These are phyloP conservation scores for Pollachius pollachius DNA, from an alignment of 2,113 vertebrate genomes.

Conservation along the genomic window DNA sequence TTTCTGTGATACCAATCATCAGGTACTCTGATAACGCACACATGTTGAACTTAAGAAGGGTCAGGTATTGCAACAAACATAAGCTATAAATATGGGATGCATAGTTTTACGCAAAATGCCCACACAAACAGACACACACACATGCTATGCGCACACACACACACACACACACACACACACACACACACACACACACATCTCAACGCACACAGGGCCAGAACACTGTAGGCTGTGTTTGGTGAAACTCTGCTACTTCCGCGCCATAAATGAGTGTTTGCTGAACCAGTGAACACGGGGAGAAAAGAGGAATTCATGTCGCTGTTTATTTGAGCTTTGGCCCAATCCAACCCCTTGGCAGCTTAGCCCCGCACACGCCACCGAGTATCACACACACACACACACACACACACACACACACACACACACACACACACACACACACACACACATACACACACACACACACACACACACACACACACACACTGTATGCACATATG, in stretches of 20 bases:
- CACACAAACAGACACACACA: too few species aligned
- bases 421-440: not conserved
- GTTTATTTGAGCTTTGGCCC: conserved; percentile 75
- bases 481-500: not conserved
- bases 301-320: conserved; percentile 78
- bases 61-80: too few species aligned
- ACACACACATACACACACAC: not conserved
- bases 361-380: conserved; percentile 35
- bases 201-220: conserved; percentile 41
- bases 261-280: conserved; percentile 73
- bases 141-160: too few species aligned
- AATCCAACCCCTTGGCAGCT: conserved; percentile 58
- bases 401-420: conserved; percentile 9
- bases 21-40: too few species aligned
- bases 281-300: conserved; percentile 68
- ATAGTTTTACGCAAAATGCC: too few species aligned
- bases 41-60: too few species aligned
- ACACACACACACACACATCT: conserved; percentile 15
- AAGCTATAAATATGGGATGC: too few species aligned
- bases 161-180: conserved; percentile 31
- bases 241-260: conserved; percentile 62
- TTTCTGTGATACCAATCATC: too few species aligned
- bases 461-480: conserved; percentile 7
- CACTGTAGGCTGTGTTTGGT: conserved; percentile 68
- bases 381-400: conserved; percentile 54